A percentile compares a stretch with the other conserved stretches of the same genome.
Conservation (phyloP, 2,797 vertebrate genomes). For the Astyanax mexicanus region DNA sequence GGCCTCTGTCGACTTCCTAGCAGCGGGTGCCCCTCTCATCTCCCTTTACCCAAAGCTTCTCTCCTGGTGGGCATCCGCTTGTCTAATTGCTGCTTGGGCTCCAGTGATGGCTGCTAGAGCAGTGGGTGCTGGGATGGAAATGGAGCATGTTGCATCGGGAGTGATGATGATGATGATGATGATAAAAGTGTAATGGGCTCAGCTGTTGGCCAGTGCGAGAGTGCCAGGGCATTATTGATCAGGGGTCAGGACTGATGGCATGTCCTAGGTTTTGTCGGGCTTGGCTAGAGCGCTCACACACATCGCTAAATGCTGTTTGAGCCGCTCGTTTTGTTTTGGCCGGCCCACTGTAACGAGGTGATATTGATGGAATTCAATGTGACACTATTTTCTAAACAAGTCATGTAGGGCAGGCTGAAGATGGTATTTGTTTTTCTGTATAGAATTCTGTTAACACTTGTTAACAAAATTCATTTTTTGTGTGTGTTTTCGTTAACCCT, state of each 20-base stretch:
- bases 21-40: conserved; percentile 45
- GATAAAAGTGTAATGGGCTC: conserved; percentile 54
- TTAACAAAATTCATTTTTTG: too few relatives aligned
- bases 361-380: background rate
- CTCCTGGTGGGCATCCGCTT: conserved; percentile 50
- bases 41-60: conserved; percentile 37
- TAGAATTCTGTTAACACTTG: too few relatives aligned
- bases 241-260: conserved; percentile 18
- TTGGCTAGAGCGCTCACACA: conserved; percentile 1
- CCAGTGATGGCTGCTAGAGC: conserved; percentile 29
- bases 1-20: conserved; percentile 47
- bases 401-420: background rate
- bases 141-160: background rate
- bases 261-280: conserved; percentile 23
- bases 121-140: conserved; percentile 30
- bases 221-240: conserved; percentile 47
- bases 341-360: background rate
- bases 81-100: conserved; percentile 56
- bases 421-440: too few relatives aligned
- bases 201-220: conserved; percentile 34
- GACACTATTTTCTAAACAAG: background rate
- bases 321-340: background rate
- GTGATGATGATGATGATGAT: conserved; percentile 31
- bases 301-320: conserved; percentile 8
- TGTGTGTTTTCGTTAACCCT: too few relatives aligned